Conservation (phyloP, 2,888 invertebrate species). For the Euzetes globulus region DNA sequence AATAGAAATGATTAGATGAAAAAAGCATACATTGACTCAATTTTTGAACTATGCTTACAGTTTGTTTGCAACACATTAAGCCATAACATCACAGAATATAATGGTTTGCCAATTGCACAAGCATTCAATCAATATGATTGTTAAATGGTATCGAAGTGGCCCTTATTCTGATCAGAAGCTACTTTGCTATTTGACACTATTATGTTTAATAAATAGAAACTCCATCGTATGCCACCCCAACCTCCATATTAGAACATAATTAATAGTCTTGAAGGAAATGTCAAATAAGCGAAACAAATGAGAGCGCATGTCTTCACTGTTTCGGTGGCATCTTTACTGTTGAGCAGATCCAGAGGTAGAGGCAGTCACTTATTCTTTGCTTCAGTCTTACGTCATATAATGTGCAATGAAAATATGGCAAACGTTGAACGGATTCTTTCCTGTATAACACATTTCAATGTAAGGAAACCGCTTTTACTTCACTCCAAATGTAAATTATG, state of each 20-base stretch:
- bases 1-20: no score
- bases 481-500: background rate
- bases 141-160: background rate
- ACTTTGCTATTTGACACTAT: background rate
- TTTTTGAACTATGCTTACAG: no score
- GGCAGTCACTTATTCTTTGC: background rate
- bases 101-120: no score
- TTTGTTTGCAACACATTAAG: no score
- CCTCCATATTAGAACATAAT: background rate
- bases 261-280: conserved; percentile 18
- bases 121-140: no score
- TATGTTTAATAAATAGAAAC: background rate
- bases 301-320: background rate
- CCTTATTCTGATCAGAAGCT: background rate
- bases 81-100: no score
- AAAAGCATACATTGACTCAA: no score
- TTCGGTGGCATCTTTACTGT: background rate
- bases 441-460: background rate
- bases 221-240: background rate
- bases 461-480: background rate
- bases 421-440: background rate
- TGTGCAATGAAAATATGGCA: background rate
- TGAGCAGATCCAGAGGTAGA: background rate
- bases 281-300: background rate
- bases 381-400: background rate